These are phyloP conservation scores for Atrina japonica DNA, from an alignment of 2,888 invertebrate genomes.

Conservation along the genomic window DNA sequence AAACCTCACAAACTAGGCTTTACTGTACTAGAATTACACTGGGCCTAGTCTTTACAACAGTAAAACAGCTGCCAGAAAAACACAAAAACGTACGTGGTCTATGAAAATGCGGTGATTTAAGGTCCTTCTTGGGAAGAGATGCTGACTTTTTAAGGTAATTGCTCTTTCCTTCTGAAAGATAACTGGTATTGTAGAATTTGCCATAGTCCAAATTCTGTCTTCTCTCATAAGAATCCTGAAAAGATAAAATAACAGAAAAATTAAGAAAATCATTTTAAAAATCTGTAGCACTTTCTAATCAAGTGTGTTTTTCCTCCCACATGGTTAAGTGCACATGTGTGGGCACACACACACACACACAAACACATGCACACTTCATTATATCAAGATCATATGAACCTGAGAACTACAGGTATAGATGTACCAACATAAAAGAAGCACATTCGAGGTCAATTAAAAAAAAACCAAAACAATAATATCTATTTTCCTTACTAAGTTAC, in stretches of 20 bases:
- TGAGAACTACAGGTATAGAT: no score
- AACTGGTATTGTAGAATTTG: constrained; percentile 75
- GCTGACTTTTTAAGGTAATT: constrained; percentile 62
- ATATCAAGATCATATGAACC: no score
- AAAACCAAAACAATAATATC: no score
- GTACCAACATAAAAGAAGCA: no score
- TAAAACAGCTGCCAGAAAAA: no score
- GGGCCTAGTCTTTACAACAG: neutral
- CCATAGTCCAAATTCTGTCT: constrained; percentile 70
- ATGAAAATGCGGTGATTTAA: constrained; percentile 65
- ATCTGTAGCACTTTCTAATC: neutral
- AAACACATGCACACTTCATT: no score
- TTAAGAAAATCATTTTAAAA: neutral
- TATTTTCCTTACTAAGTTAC: no score
- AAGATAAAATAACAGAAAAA: constrained; percentile 13
- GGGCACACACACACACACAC: no score
- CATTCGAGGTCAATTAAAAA: no score
- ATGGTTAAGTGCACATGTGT: no score
- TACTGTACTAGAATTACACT: neutral
- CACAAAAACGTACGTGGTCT: no score
- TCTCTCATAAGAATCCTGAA: constrained; percentile 65
- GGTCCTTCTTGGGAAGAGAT: constrained; percentile 46
- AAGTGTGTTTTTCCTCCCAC: no score
- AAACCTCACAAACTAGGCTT: neutral
- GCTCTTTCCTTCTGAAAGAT: constrained; percentile 63